Conservation (phyloP, 1,140 invertebrate species). For the Drosophila elegans region DNA sequence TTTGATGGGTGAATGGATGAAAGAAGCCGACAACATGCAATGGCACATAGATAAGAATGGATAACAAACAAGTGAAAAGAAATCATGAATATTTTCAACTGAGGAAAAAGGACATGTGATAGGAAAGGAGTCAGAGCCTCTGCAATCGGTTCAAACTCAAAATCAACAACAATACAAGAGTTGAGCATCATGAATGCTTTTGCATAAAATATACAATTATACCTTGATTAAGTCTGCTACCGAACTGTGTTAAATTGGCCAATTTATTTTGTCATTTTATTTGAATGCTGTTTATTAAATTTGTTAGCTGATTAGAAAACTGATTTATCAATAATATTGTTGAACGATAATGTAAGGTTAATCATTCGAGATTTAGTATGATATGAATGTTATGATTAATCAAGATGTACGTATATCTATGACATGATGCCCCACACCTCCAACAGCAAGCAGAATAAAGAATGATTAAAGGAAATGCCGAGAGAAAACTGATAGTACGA, state of each 20-base stretch:
- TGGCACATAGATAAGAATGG: not conserved
- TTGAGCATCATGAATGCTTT: conserved; percentile 4
- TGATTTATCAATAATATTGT: not conserved
- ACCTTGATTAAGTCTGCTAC: not conserved
- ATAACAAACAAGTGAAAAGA: not conserved
- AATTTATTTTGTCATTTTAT: not conserved
- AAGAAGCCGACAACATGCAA: conserved; percentile 28
- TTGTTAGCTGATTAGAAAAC: not conserved
- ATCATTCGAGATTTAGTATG: not conserved
- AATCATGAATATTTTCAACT: not conserved
- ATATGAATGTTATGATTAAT: not conserved
- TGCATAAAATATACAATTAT: conserved; percentile 10
- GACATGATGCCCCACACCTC: conserved; percentile 12
- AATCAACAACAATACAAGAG: conserved; percentile 38
- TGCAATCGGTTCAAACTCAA: conserved; percentile 14
- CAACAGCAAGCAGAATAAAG: conserved; percentile 29
- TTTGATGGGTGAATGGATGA: conserved; percentile 59
- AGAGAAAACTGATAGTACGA: conserved; percentile 13
- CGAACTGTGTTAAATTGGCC: not conserved
- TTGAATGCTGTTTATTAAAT: not conserved
- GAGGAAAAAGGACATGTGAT: not conserved
- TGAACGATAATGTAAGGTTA: too few relatives aligned
- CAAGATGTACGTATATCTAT: conserved; percentile 12
- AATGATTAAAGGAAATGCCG: conserved; percentile 26
- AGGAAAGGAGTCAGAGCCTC: not conserved